Evolutionary conservation across 1,140 invertebrate genomes (phyloP).

Genomic region (Drosophila orosa): DNA sequence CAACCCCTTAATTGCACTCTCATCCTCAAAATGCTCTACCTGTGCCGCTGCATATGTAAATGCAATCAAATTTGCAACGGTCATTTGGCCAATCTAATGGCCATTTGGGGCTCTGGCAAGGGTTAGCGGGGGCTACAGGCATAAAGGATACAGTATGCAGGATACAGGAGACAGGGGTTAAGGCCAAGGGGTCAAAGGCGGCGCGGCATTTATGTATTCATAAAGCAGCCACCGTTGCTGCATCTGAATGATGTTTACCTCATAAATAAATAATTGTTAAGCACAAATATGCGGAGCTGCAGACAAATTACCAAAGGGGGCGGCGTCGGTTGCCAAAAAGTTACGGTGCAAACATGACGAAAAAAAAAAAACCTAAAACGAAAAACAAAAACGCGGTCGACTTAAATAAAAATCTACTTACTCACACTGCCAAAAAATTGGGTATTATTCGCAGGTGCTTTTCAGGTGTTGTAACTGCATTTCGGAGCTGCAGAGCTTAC

Average conservation of each 20-base stretch:
- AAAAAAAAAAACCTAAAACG: neutral
- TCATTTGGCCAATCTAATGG: conserved; percentile 80
- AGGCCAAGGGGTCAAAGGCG: conserved; percentile 12
- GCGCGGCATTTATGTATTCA: conserved; percentile 68
- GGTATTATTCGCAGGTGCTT: neutral
- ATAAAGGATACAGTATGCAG: neutral
- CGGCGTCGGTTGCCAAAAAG: conserved; percentile 50
- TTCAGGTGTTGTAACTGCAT: conserved; percentile 13
- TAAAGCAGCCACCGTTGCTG: conserved; percentile 56
- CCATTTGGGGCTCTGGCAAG: conserved; percentile 49
- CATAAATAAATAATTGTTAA: conserved; percentile 81
- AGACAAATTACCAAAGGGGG: conserved; percentile 68
- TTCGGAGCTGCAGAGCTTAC: conserved; percentile 8
- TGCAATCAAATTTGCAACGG: conserved; percentile 80
- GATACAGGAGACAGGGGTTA: neutral
- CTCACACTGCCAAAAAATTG: conserved; percentile 11
- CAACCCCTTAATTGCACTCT: neutral
- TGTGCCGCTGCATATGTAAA: conserved; percentile 71
- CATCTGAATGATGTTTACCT: conserved; percentile 81
- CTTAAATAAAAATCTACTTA: conserved; percentile 47
- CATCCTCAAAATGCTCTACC: conserved; percentile 1
- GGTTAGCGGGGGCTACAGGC: neutral
- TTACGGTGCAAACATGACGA: conserved; percentile 3
- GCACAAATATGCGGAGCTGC: conserved; percentile 68
- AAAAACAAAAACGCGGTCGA: conserved; percentile 1